Percentiles rank a stretch among this genome's conserved stretches.
phyloP scores from a whole-genome alignment of 2,797 vertebrate species.

The Phrynocephalus forsythii region DNA sequence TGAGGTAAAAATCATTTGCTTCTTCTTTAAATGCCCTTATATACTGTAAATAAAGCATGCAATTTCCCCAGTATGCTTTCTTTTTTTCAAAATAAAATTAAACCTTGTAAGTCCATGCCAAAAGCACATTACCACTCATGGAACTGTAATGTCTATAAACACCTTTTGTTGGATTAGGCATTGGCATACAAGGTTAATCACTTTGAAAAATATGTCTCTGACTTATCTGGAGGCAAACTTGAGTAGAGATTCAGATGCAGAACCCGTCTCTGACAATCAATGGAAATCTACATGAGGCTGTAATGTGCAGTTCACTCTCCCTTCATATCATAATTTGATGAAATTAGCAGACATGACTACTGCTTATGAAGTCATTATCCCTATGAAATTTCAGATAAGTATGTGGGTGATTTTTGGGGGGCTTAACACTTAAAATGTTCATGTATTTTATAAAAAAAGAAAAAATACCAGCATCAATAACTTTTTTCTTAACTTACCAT shows the following conservation, averaged over 20 bases:
- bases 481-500: background rate
- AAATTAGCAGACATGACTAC: background rate
- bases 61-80: background rate
- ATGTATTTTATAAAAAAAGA: too few relatives aligned
- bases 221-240: background rate
- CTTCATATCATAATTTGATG: background rate
- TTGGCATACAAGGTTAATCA: background rate
- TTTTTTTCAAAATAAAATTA: background rate
- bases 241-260: background rate
- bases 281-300: background rate
- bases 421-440: background rate
- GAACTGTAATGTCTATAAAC: too few relatives aligned
- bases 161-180: background rate
- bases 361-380: background rate
- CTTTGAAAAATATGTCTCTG: background rate
- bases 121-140: background rate
- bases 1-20: background rate
- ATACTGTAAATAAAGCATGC: background rate
- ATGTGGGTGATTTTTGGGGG: background rate
- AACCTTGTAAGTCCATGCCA: background rate
- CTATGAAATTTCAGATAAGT: background rate
- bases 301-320: too few relatives aligned
- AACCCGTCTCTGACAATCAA: background rate
- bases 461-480: too few relatives aligned
- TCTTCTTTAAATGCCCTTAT: background rate